A percentile compares a stretch with the other conserved stretches of the same genome.
Conservation (phyloP, 2,888 invertebrate species). For the Sphinx pinastri region DNA sequence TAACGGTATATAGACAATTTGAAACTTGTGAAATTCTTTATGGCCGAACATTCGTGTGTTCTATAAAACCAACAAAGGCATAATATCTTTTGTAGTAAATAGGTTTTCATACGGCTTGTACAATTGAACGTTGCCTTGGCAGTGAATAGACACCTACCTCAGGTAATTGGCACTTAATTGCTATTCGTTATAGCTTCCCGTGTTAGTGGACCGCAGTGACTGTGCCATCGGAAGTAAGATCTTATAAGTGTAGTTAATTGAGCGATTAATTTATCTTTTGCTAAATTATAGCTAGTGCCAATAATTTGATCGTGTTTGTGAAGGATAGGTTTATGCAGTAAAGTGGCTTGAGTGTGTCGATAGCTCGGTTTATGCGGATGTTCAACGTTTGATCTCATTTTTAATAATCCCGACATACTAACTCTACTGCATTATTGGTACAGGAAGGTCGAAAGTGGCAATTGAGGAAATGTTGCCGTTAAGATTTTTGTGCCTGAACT, state of each 20-base stretch:
- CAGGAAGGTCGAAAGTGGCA: neutral
- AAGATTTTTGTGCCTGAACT: neutral
- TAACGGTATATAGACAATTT: neutral
- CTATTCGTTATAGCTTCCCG: constrained; percentile 40
- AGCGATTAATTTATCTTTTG: constrained; percentile 7
- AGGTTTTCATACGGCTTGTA: neutral
- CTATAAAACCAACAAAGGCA: constrained; percentile 2
- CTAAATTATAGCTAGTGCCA: neutral
- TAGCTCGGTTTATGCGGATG: neutral
- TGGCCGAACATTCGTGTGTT: neutral
- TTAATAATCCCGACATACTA: neutral
- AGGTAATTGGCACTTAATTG: constrained; percentile 43
- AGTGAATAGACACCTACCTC: constrained; percentile 42
- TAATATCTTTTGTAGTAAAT: neutral
- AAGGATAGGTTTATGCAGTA: neutral
- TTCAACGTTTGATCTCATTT: neutral
- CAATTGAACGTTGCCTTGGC: constrained; percentile 20
- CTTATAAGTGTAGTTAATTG: neutral
- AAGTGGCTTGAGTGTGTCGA: neutral
- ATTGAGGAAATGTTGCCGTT: neutral
- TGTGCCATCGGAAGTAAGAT: constrained; percentile 20
- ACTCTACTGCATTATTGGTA: neutral
- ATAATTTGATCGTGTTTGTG: neutral
- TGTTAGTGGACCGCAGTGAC: neutral
- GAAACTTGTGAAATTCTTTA: too few relatives aligned